phyloP scores from a whole-genome alignment of 2,113 vertebrate species.

The Rutilus rutilus region DNA sequence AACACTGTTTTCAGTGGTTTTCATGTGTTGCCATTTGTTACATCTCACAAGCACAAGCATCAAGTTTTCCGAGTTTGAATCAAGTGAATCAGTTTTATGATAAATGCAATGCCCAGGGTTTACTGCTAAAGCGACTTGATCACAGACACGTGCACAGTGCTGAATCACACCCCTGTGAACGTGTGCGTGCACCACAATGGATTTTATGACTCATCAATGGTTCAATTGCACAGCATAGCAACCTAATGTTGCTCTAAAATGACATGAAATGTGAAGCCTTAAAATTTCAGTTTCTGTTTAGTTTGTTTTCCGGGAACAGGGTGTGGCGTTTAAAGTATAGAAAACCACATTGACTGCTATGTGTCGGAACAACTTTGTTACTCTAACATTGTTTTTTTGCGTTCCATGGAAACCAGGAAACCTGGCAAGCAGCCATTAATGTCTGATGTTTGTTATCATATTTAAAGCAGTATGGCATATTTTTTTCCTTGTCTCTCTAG shows the following conservation, averaged over 20 bases:
- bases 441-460: constrained; percentile 23
- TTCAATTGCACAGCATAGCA: constrained; percentile 7
- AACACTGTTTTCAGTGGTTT: neutral
- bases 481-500: constrained; percentile 63
- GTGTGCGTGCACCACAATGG: constrained; percentile 10
- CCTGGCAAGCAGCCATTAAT: constrained; percentile 15
- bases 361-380: constrained; percentile 19
- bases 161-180: constrained; percentile 24
- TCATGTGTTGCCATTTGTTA: neutral
- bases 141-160: constrained; percentile 6
- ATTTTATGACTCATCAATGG: constrained; percentile 10
- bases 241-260: constrained; percentile 1
- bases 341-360: constrained; percentile 29
- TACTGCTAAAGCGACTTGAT: neutral
- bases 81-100: neutral
- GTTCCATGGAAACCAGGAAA: constrained; percentile 7
- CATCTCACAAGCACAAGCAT: neutral
- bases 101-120: neutral
- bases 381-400: constrained; percentile 28
- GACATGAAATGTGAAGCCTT: neutral
- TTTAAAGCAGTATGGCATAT: neutral
- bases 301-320: constrained; percentile 24
- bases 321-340: constrained; percentile 23
- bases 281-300: constrained; percentile 9
- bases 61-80: too few species aligned